Percentiles rank a stretch among this genome's conserved stretches.
phyloP scores from a whole-genome alignment of 1,140 invertebrate species.

The Apolygus lucorum region DNA sequence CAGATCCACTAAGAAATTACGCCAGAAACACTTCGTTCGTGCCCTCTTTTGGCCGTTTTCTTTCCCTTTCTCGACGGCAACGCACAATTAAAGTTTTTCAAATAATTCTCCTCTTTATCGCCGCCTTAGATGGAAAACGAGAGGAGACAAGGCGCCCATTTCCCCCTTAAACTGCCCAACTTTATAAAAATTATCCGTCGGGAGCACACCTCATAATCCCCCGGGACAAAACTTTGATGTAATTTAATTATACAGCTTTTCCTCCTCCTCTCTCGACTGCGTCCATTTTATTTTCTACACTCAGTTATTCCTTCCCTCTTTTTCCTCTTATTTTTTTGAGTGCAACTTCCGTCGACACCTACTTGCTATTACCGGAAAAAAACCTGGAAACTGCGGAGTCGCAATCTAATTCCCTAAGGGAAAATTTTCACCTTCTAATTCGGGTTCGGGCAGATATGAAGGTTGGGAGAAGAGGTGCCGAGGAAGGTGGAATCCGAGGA shows the following conservation, averaged over 20 bases:
- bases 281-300: neutral
- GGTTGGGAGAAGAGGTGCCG: no score
- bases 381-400: neutral
- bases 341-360: neutral
- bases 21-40: no score
- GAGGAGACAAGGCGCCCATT: neutral
- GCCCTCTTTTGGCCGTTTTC: neutral
- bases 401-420: neutral
- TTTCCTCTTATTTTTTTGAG: neutral
- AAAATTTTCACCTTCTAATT: neutral
- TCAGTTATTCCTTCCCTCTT: neutral
- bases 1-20: no score
- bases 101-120: neutral
- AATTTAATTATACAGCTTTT: neutral
- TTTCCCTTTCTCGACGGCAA: slow-evolving; percentile 4
- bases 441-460: no score
- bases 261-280: neutral
- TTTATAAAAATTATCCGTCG: neutral
- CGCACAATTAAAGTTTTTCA: neutral
- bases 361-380: neutral
- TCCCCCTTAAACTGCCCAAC: neutral
- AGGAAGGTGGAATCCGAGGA: neutral
- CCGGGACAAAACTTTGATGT: neutral
- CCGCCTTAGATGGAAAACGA: neutral
- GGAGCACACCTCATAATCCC: neutral